A percentile compares a stretch with the other conserved stretches of the same genome.
These are phyloP conservation scores for Phenganax marumi DNA, from an alignment of 92 coral and sea anemone species.

Conservation along the genomic window DNA sequence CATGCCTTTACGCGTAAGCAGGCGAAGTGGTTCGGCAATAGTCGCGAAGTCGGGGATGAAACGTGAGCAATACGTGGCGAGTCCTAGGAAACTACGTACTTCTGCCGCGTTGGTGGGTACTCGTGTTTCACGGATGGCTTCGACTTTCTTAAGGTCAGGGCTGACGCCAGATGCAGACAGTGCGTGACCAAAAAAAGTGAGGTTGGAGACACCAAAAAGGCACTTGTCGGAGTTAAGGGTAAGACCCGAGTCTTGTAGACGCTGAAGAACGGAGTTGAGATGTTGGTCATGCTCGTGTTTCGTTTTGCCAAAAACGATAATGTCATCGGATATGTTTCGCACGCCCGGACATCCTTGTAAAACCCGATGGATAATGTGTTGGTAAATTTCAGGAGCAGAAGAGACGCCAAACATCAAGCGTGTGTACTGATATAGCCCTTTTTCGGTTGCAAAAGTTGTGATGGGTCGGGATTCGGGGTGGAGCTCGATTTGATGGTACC, in stretches of 20 bases:
- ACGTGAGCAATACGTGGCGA: slow-evolving; percentile 42
- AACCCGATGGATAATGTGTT: slow-evolving; percentile 35
- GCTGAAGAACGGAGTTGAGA: slow-evolving; percentile 29
- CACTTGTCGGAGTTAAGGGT: slow-evolving; percentile 45
- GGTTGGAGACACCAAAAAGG: slow-evolving; percentile 15
- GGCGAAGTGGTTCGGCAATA: slow-evolving; percentile 18
- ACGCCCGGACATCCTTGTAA: slow-evolving; percentile 41
- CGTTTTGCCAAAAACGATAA: slow-evolving; percentile 30
- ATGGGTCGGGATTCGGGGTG: slow-evolving; percentile 26
- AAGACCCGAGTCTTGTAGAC: slow-evolving; percentile 29
- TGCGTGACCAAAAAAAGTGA: slow-evolving; percentile 36
- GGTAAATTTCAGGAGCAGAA: slow-evolving; percentile 35
- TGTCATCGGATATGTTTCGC: slow-evolving; percentile 35
- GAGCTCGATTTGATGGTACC: slow-evolving; percentile 52
- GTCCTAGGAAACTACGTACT: slow-evolving; percentile 52
- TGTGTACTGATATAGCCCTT: slow-evolving; percentile 28
- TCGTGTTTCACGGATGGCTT: slow-evolving; percentile 29
- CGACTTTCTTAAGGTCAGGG: slow-evolving; percentile 37
- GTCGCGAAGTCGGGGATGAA: slow-evolving; percentile 43
- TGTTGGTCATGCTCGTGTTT: slow-evolving; percentile 33
- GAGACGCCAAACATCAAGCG: slow-evolving; percentile 39
- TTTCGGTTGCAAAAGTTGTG: slow-evolving; percentile 46
- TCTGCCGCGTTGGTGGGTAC: slow-evolving; percentile 35
- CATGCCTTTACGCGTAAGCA: slow-evolving; percentile 19
- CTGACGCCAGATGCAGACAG: slow-evolving; percentile 30